Evolutionary conservation across 2,797 vertebrate species (phyloP), one percentile per base, ranked within the genome.

Genomic region (Furcifer pardalis): DNA sequence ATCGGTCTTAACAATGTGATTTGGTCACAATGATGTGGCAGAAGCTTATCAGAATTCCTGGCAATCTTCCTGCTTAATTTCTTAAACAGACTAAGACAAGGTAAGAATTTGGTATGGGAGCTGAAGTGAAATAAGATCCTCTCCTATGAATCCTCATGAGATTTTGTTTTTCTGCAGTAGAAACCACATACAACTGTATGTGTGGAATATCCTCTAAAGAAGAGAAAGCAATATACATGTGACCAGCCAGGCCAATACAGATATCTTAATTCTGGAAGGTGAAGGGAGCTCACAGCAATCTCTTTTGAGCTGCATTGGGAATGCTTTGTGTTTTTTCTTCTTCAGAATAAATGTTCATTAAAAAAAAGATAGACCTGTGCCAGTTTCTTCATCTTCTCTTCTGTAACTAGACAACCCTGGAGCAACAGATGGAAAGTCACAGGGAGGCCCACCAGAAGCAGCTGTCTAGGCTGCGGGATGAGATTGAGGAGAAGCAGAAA

Each of bases 401-500:
- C 72, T 0, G 68, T 62, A 77, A 88, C 65, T 92, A 99, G 98
- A 97, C 96, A 85, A 97, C 98, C 0, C 90, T 99, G 92, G 98
- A 99, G 95, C 97, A 98, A 90, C 98, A 99, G 96, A 98, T 99
- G 98, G 98, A 99, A 94, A 97, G 96, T 89, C 98, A 99, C 95
- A 94, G 98, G 92, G 98, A 99, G 90, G 97, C 97, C 56, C 98
- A 99, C 90, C 98, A 99, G 92, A 98, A 97, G 91, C 98, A 99
- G 91, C 96, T 99, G 90, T 98, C 97, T 88, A 97, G 98, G 52
- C 97, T 99, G 85, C 94, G 98, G 74, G 98, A 99, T 7, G 98
- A 99, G 88, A 98, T 98, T 1, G 97, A 98, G 46, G 97, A 98
- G 89, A 98, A 98, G 90, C 98, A 98, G 94, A 97, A 97, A 93